Percentiles rank a stretch among this genome's conserved stretches.
Conservation (phyloP, 2,888 invertebrate species). For the Fabriciana adippe region DNA sequence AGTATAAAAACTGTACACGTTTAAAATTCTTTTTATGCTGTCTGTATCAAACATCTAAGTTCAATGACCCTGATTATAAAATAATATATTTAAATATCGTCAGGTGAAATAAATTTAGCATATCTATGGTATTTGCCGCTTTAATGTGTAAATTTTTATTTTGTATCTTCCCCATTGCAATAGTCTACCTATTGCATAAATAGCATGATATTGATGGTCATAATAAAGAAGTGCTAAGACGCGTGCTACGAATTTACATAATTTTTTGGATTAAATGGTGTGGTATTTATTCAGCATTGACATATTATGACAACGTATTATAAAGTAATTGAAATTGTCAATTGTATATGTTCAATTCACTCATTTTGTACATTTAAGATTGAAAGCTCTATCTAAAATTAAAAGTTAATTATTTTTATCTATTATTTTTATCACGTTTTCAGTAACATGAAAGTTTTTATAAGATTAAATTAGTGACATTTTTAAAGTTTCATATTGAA, state of each 20-base stretch:
- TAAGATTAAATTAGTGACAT: not conserved
- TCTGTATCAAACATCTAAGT: constrained; percentile 58
- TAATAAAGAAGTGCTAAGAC: constrained; percentile 39
- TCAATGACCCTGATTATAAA: constrained; percentile 55
- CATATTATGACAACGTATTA: constrained; percentile 10
- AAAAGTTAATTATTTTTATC: no score
- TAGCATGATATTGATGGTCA: constrained; percentile 29
- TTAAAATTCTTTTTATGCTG: constrained; percentile 51
- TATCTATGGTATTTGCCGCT: constrained; percentile 64
- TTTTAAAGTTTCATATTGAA: constrained; percentile 5
- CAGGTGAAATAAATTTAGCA: constrained; percentile 72
- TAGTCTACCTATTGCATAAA: constrained; percentile 35
- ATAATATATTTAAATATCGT: constrained; percentile 50
- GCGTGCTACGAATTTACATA: constrained; percentile 49
- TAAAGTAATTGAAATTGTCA: not conserved
- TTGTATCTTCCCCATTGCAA: constrained; percentile 42
- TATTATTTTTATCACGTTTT: no score
- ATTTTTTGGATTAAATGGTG: constrained; percentile 35
- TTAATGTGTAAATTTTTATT: constrained; percentile 67
- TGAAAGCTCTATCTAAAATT: no score
- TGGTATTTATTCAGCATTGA: constrained; percentile 11
- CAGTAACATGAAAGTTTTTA: no score
- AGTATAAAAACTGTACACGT: constrained; percentile 31
- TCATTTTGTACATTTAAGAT: no score
- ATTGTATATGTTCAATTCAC: not conserved